Percentiles rank a stretch among this genome's conserved stretches.
phyloP scores from a whole-genome alignment of 2,797 vertebrate genomes.

The Hirundo rustica region DNA sequence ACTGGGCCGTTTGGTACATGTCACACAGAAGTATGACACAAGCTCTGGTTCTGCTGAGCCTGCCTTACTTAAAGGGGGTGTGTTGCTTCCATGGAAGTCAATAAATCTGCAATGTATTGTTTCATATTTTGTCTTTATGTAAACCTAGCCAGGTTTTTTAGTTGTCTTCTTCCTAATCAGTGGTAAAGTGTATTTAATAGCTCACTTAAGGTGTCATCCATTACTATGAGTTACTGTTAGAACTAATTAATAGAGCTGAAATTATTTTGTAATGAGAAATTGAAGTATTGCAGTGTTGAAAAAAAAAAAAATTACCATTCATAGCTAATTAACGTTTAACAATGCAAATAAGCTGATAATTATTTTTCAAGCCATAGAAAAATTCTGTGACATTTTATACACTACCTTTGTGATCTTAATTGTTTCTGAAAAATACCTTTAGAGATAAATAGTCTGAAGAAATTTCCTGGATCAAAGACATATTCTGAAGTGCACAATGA shows the following conservation, averaged over 20 bases:
- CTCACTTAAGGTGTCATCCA: slow-evolving; percentile 71
- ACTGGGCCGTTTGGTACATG: not conserved
- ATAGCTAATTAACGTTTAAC: slow-evolving; percentile 56
- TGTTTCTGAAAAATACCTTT: slow-evolving; percentile 58
- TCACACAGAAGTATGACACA: not conserved
- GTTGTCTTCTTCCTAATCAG: slow-evolving; percentile 66
- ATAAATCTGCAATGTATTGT: slow-evolving; percentile 54
- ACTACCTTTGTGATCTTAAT: slow-evolving; percentile 52
- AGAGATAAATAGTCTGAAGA: not conserved
- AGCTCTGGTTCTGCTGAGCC: not conserved
- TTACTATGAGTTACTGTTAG: slow-evolving; percentile 71
- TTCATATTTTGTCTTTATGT: slow-evolving; percentile 57
- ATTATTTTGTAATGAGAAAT: slow-evolving; percentile 59
- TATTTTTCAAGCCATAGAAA: slow-evolving; percentile 60
- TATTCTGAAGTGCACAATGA: not conserved
- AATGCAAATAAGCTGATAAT: slow-evolving; percentile 57
- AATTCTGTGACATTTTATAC: slow-evolving; percentile 59
- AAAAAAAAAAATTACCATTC: slow-evolving; percentile 59
- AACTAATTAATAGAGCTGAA: slow-evolving; percentile 69
- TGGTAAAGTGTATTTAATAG: slow-evolving; percentile 64
- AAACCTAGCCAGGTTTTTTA: slow-evolving; percentile 52
- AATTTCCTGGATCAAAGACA: not conserved
- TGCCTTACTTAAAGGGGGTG: not conserved
- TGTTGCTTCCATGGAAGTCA: not conserved
- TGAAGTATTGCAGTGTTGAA: slow-evolving; percentile 59